These are phyloP conservation scores for Platycnemis pennipes DNA, from an alignment of 2,888 invertebrate species.

Conservation along the genomic window DNA sequence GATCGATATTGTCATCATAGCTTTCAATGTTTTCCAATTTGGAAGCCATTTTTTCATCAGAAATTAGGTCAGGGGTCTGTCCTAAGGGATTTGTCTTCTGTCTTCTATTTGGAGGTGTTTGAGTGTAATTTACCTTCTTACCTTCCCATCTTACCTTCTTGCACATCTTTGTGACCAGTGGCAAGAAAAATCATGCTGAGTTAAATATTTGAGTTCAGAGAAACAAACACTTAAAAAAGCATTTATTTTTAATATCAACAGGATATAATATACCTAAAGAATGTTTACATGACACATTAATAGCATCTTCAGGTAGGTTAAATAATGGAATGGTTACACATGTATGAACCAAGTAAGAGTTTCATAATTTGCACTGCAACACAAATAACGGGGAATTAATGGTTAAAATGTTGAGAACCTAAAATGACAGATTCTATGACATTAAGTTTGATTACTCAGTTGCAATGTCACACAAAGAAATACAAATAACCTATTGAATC, in stretches of 20 bases:
- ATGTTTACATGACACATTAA: slow-evolving; percentile 26
- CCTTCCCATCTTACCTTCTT: no score
- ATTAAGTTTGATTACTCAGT: background rate
- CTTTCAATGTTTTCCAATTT: no score
- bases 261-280: slow-evolving; percentile 20
- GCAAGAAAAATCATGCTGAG: no score
- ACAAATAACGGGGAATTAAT: background rate
- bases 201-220: no score
- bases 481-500: background rate
- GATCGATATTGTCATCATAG: no score
- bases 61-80: no score
- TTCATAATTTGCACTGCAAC: background rate
- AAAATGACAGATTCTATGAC: background rate
- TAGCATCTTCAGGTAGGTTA: background rate
- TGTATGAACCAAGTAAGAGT: background rate
- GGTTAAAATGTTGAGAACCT: background rate
- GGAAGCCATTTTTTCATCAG: no score
- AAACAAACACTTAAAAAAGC: slow-evolving; percentile 20
- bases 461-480: background rate
- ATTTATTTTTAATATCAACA: slow-evolving; percentile 29
- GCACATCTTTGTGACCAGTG: no score
- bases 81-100: no score
- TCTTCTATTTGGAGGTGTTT: no score
- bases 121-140: no score
- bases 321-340: slow-evolving; percentile 36